A percentile compares a stretch with the other conserved stretches of the same genome.
These are phyloP conservation scores for Leuciscus waleckii DNA, from an alignment of 2,797 vertebrate species.

Conservation along the genomic window DNA sequence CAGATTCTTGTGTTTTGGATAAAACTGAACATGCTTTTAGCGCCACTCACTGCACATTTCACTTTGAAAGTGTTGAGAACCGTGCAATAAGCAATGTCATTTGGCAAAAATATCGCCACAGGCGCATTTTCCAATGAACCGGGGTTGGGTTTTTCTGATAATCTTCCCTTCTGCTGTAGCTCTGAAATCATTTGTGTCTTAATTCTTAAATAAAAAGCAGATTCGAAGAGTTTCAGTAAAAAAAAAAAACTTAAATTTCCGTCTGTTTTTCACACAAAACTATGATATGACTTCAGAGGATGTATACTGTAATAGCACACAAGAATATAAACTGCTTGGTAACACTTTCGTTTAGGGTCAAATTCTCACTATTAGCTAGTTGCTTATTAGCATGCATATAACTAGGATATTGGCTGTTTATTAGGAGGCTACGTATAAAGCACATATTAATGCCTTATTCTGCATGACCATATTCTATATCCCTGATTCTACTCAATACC, in stretches of 20 bases:
- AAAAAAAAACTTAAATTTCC: background rate
- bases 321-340: background rate
- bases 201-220: background rate
- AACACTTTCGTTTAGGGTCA: too few relatives aligned
- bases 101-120: too few relatives aligned
- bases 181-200: background rate
- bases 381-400: too few relatives aligned
- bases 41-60: background rate
- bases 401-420: too few relatives aligned
- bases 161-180: background rate
- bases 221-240: background rate
- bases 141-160: background rate
- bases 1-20: background rate
- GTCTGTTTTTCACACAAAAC: background rate
- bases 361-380: too few relatives aligned
- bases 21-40: background rate
- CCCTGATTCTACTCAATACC: too few relatives aligned
- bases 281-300: background rate
- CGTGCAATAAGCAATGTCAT: background rate
- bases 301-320: background rate
- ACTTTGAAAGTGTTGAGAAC: background rate
- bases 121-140: background rate
- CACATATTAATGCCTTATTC: too few relatives aligned
- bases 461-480: too few relatives aligned
- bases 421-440: too few relatives aligned